These are phyloP conservation scores for Microctenopoma stevenorrisi DNA, from an alignment of 2,797 vertebrate species.

Conservation along the genomic window DNA sequence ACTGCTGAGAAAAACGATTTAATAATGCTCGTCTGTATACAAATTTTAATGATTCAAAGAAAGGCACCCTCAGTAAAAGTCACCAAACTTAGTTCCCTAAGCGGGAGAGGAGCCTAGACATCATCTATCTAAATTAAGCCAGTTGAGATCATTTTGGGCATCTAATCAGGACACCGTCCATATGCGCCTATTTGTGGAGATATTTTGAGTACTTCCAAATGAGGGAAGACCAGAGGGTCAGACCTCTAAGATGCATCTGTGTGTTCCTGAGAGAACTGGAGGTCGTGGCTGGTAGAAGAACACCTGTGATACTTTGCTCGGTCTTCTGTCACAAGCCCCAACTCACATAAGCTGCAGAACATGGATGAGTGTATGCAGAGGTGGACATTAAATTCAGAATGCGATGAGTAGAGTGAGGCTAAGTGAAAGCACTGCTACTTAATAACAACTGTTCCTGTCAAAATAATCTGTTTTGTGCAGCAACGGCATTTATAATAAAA, in stretches of 20 bases:
- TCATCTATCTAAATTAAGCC: constrained; percentile 9
- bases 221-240: constrained; percentile 20
- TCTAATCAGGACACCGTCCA: constrained; percentile 34
- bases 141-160: constrained; percentile 21
- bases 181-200: constrained; percentile 19
- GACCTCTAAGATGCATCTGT: constrained; percentile 19
- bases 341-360: constrained; percentile 2
- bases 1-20: background rate
- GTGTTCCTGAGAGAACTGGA: constrained; percentile 31
- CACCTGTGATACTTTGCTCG: background rate
- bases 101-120: background rate
- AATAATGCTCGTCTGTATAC: background rate
- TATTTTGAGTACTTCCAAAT: constrained; percentile 26
- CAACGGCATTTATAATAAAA: no score
- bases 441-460: background rate
- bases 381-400: background rate
- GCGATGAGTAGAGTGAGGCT: background rate
- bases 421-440: background rate
- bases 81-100: background rate
- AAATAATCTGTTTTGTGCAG: no score
- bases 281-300: constrained; percentile 27
- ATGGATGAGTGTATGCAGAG: background rate
- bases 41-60: constrained; percentile 4
- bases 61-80: background rate
- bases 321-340: constrained; percentile 6